These are phyloP conservation scores for Dolichallabes microphthalmus DNA, from an alignment of 2,113 vertebrate genomes.

Conservation along the genomic window DNA sequence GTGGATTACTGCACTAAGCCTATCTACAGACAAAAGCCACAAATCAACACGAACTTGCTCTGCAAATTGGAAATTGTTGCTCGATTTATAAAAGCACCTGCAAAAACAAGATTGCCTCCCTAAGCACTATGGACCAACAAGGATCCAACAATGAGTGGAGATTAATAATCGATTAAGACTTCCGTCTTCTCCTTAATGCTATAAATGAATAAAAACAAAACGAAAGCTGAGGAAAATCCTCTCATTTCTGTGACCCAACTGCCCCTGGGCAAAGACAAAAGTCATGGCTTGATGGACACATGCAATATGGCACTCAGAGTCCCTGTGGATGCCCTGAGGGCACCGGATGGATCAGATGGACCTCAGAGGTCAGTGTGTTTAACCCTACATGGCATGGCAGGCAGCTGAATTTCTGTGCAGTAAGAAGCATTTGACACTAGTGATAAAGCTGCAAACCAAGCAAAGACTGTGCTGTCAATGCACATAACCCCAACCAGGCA, in stretches of 20 bases:
- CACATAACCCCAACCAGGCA: not conserved
- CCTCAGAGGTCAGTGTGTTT: not conserved
- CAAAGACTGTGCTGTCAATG: not conserved
- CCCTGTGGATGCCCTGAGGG: slow-evolving; percentile 7
- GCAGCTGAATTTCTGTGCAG: not conserved
- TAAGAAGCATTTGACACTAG: not conserved
- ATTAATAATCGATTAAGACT: not conserved
- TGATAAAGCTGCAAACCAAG: not conserved
- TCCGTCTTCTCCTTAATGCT: not conserved
- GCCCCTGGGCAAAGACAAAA: slow-evolving; percentile 10
- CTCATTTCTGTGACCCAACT: not conserved
- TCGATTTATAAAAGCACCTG: not conserved
- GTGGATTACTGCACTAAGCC: not conserved
- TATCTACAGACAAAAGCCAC: not conserved
- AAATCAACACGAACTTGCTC: not conserved
- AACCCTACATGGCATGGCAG: not conserved
- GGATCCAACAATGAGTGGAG: not conserved
- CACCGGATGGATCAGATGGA: not conserved
- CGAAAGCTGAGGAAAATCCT: not conserved
- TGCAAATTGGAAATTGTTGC: not conserved
- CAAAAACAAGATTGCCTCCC: not conserved
- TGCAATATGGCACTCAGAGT: slow-evolving; percentile 7
- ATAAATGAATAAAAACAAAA: slow-evolving; percentile 2
- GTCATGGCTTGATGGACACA: slow-evolving; percentile 11
- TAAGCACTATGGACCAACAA: not conserved